Evolutionary conservation across 2,888 invertebrate genomes (phyloP).

Genomic region (Elegia similella): DNA sequence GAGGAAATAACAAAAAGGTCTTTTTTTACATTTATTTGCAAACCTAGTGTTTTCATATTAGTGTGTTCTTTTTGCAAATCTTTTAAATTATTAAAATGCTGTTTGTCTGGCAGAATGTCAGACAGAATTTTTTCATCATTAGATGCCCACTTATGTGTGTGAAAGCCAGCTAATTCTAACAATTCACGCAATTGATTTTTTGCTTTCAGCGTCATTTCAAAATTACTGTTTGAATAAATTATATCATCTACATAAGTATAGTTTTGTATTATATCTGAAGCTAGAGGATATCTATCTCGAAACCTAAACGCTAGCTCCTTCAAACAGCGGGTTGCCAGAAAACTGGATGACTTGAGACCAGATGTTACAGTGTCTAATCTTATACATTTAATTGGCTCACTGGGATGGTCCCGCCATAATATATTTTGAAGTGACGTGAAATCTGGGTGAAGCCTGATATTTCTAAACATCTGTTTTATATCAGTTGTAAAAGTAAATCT

Average conservation of each 20-base stretch:
- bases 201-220: no score
- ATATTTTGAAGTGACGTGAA: slow-evolving; percentile 11
- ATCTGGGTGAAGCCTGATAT: neutral
- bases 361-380: slow-evolving; percentile 18
- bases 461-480: slow-evolving; percentile 20
- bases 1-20: no score
- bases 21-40: neutral
- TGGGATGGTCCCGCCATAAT: slow-evolving; percentile 6
- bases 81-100: no score
- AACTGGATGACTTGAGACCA: slow-evolving; percentile 6
- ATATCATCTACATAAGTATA: neutral
- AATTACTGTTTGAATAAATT: no score
- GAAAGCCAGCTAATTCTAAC: no score
- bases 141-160: no score
- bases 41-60: no score
- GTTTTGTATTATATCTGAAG: neutral
- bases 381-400: no score
- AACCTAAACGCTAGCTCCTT: neutral
- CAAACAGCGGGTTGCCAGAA: slow-evolving; percentile 15
- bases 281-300: neutral
- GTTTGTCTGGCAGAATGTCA: no score
- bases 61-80: no score
- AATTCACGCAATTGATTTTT: no score
- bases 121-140: no score
- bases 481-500: slow-evolving; percentile 20